Base-by-base conservation (phyloP, 2,888 invertebrate genomes). In the Epinotia ramella region DNA sequence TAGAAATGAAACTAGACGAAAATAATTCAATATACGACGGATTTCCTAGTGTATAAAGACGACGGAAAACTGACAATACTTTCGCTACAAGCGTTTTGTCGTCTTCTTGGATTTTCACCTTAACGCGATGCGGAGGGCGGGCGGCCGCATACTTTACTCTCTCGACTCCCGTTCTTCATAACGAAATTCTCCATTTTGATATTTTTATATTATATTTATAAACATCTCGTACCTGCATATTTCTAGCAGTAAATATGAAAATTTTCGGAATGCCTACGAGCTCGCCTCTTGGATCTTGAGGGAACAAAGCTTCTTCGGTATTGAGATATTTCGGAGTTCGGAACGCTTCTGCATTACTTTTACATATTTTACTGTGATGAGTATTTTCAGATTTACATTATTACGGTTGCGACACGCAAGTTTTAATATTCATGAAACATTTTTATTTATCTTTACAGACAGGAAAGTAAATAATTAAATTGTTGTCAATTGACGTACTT, bases 221-320 rank as follows among this genome's bases (percentile, higher is more conserved):
- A 94, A 92, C 91, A 89, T 92, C 91, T 90, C 89, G 89, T 94
- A 95, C 95, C 95, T 95, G 95, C 94, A 95, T 94, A 94, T 94
- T 94, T 94, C 89, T 91, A 89, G 89, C 93, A 91, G 93, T 94
- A 95, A 94, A 94, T 95, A 95, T 95, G 95, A 95, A 94, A 94
- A 95, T 95, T 91, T 92, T 90, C 87, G 87, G 90, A 93, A 94
- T 94, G 90, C 91, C 91, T 89, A 87, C 89, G 88, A 90, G 87
- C 89, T 88, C 86, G 86, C 82, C 86, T 86, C 87, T 83, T 83
- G 85, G 85, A 87, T 91, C 89, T 91, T 89, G 87, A 86, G 85
- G 88, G 88, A 89, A 89, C 89, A 91, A 90, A 90, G 89, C 90
- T 91, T 88, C 88, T 88, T 88, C 81, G 87, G 86, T 89, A 91